Percentiles rank a stretch among this genome's conserved stretches.
Evolutionary conservation across 1,140 invertebrate genomes (phyloP).

Genomic region (Temnothorax nylanderi): DNA sequence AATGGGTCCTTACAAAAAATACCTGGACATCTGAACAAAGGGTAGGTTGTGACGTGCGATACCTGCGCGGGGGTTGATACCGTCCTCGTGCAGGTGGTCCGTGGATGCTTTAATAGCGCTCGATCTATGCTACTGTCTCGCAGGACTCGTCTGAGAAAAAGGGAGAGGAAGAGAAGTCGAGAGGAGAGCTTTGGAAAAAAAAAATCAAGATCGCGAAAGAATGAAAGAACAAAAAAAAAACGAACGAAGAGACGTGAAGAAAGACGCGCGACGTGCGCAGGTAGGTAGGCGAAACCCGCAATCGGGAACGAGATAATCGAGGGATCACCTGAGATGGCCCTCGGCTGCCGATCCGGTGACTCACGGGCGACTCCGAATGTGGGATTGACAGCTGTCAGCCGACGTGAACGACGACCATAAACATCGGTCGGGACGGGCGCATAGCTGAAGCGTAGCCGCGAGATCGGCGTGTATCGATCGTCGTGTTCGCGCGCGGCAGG

Average conservation of each 20-base stretch:
- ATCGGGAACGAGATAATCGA: constrained; percentile 31
- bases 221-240: background rate
- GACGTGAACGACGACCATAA: constrained; percentile 64
- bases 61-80: constrained; percentile 57
- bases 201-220: constrained; percentile 44
- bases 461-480: constrained; percentile 69
- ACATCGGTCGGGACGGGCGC: constrained; percentile 63
- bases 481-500: background rate
- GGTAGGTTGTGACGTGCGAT: constrained; percentile 72
- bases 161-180: constrained; percentile 64
- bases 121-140: constrained; percentile 55
- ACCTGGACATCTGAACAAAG: constrained; percentile 81
- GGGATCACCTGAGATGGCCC: constrained; percentile 39
- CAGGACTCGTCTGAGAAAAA: constrained; percentile 69
- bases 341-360: constrained; percentile 64
- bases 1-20: constrained; percentile 79
- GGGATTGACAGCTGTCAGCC: constrained; percentile 74
- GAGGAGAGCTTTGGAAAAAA: constrained; percentile 47
- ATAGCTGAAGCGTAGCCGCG: constrained; percentile 62
- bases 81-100: constrained; percentile 26
- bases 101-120: constrained; percentile 21
- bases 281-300: constrained; percentile 25
- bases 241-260: background rate
- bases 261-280: constrained; percentile 26
- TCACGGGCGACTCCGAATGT: constrained; percentile 68